Conservation (phyloP, 2,113 vertebrate species). For the Pollimyrus isidori region DNA sequence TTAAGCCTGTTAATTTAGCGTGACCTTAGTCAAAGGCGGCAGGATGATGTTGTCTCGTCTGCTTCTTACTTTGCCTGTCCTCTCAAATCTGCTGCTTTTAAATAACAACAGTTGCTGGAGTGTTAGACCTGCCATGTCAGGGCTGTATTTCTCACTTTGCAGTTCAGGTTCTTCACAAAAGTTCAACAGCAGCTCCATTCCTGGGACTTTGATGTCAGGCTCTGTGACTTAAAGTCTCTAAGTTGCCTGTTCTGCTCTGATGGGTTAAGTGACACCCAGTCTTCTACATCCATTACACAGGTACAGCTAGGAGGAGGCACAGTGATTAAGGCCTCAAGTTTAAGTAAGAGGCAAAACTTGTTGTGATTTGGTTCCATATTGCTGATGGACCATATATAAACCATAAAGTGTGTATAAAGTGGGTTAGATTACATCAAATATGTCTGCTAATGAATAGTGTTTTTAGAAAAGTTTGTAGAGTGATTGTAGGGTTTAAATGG, state of each 20-base stretch:
- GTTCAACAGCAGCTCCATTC: neutral
- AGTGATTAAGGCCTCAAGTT: neutral
- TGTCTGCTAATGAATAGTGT: neutral
- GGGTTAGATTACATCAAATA: neutral
- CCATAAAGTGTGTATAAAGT: neutral
- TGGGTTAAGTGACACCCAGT: neutral
- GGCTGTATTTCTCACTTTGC: neutral
- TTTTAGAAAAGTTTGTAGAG: neutral
- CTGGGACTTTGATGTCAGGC: neutral
- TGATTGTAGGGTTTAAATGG: neutral
- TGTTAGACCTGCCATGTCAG: neutral
- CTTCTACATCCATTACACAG: neutral
- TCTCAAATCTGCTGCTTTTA: slow-evolving; percentile 46
- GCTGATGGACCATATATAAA: neutral
- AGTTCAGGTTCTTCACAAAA: neutral
- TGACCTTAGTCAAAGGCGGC: slow-evolving; percentile 73
- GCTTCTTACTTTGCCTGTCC: slow-evolving; percentile 59
- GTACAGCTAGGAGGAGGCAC: neutral
- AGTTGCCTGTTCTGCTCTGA: neutral
- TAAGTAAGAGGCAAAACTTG: neutral
- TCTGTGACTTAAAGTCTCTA: neutral
- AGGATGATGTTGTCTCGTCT: slow-evolving; percentile 52
- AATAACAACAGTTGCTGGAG: slow-evolving; percentile 29
- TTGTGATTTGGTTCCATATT: neutral
- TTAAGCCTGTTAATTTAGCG: slow-evolving; percentile 71